Percentiles rank a stretch among this genome's conserved stretches.
phyloP scores from a whole-genome alignment of 2,113 vertebrate genomes.

The Burhinus bistriatus region DNA sequence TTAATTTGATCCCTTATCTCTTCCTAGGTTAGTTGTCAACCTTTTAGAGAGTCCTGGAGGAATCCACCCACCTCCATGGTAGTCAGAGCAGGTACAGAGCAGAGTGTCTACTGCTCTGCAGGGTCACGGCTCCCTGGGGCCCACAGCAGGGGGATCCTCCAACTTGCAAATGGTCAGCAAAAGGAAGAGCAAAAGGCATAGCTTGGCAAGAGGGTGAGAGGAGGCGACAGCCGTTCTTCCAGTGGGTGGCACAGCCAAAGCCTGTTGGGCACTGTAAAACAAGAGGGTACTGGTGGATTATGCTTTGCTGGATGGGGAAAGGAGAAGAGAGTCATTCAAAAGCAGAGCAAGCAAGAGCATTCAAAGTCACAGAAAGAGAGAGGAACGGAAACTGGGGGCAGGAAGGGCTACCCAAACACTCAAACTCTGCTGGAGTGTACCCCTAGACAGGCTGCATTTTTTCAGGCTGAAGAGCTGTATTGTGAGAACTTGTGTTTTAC shows the following conservation, averaged over 20 bases:
- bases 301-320: neutral
- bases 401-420: neutral
- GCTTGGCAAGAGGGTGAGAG: neutral
- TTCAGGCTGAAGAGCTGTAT: neutral
- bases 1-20: neutral
- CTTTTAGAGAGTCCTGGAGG: neutral
- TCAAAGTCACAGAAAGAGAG: neutral
- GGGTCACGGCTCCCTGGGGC: neutral
- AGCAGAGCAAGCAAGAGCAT: neutral
- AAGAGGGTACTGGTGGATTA: neutral
- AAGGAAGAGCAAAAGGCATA: conserved; percentile 4
- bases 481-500: neutral
- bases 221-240: conserved; percentile 12
- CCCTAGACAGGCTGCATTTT: neutral
- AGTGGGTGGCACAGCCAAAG: neutral
- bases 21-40: neutral
- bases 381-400: neutral
- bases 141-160: neutral
- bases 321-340: neutral
- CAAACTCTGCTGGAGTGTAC: neutral
- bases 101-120: neutral
- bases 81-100: neutral
- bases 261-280: neutral
- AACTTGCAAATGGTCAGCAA: neutral
- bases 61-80: neutral